phyloP scores from a whole-genome alignment of 2,888 invertebrate species.

The Pristionchus japonicus region DNA sequence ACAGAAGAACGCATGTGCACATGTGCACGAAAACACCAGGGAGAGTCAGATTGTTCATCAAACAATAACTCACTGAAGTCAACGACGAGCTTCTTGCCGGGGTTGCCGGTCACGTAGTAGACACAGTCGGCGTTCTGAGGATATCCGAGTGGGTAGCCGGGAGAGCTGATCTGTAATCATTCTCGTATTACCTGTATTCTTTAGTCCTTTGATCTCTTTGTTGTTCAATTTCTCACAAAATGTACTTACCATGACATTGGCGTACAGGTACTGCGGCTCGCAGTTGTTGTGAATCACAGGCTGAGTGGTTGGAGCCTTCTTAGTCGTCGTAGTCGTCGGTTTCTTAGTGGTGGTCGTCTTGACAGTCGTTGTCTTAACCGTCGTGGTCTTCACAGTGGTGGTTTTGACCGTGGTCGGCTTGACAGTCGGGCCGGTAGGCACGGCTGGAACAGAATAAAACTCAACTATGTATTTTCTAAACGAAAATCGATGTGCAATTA shows the following conservation, averaged over 20 bases:
- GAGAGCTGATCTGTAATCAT: conserved; percentile 7
- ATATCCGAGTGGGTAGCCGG: conserved; percentile 2
- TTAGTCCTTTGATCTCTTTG: too few relatives aligned
- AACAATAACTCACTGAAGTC: neutral
- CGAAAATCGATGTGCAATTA: too few relatives aligned
- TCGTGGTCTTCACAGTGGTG: neutral
- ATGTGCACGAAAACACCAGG: too few relatives aligned
- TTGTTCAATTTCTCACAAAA: too few relatives aligned
- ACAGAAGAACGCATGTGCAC: too few relatives aligned
- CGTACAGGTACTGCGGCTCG: conserved; percentile 11
- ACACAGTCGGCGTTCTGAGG: neutral
- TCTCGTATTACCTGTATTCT: too few relatives aligned
- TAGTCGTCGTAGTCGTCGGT: neutral
- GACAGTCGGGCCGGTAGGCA: neutral
- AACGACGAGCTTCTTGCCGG: conserved; percentile 17
- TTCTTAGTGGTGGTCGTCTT: conserved; percentile 30
- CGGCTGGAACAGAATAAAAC: neutral
- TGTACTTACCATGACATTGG: neutral
- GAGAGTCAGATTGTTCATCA: neutral
- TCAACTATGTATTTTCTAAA: too few relatives aligned
- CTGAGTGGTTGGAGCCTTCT: neutral
- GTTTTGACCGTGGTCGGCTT: conserved; percentile 20
- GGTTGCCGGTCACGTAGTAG: conserved; percentile 4
- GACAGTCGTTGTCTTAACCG: neutral
- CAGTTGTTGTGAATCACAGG: neutral